Evolutionary conservation across 2,888 invertebrate species (phyloP).

Genomic region (Cephus nigrinus): DNA sequence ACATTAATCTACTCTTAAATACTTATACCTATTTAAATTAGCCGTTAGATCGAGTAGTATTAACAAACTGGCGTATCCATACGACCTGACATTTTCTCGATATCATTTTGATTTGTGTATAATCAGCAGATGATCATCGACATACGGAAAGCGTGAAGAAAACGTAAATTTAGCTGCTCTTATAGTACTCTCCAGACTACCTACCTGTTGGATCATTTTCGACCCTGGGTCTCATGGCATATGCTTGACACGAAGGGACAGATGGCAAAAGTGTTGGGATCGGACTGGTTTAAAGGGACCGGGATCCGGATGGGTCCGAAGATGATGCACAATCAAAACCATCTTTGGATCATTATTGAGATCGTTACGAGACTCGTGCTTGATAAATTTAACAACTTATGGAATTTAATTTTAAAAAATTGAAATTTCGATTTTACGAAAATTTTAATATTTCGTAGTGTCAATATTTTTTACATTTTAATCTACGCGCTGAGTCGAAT

Average conservation of each 20-base stretch:
- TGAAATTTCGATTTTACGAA: neutral
- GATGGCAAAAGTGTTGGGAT: constrained; percentile 47
- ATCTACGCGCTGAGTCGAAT: neutral
- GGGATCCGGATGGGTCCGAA: constrained; percentile 17
- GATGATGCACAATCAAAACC: constrained; percentile 4
- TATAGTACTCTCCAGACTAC: constrained; percentile 6
- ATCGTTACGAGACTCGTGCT: constrained; percentile 16
- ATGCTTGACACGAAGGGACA: constrained; percentile 51
- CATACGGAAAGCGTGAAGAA: constrained; percentile 56
- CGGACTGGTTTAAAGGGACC: constrained; percentile 6
- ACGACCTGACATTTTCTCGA: constrained; percentile 24
- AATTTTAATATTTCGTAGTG: neutral
- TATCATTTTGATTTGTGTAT: constrained; percentile 54
- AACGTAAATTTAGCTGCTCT: constrained; percentile 13
- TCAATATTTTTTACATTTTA: neutral
- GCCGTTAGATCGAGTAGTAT: neutral
- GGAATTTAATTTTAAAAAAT: neutral
- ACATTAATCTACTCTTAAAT: neutral
- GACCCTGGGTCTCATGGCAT: constrained; percentile 48
- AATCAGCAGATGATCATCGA: constrained; percentile 57
- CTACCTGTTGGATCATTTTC: constrained; percentile 46
- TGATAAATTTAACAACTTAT: neutral
- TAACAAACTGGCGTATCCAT: neutral
- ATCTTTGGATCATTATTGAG: constrained; percentile 26
- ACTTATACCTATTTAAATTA: neutral